Evolutionary conservation across 2,797 vertebrate genomes (phyloP), one percentile per base, ranked within the genome.

Genomic region (Staurois parvus): DNA sequence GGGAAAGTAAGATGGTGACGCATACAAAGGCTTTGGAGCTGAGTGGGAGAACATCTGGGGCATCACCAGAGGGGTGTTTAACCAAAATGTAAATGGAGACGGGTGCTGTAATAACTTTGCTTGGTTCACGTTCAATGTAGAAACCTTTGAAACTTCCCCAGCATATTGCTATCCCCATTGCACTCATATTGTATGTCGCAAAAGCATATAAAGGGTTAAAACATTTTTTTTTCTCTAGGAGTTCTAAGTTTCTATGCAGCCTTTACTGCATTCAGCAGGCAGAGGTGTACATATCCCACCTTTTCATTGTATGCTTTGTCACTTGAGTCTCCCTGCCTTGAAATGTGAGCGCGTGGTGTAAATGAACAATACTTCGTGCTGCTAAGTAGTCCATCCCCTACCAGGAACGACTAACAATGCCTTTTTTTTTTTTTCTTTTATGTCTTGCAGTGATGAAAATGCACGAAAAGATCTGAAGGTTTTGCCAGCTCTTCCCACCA

Each of bases 401-500:
- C 72, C 40, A 42, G 62, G 72, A 56, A 76, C 24, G 30, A 56
- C 19, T 15, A 83, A 84, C 82, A 37, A 76, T 68, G 28, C 8
- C 32, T 17, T 74, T 42, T n/a, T 52, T 17, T 74, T 69, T 19
- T 2, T 7, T 26, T 15, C 15, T 64, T 4, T 56, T 59, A 85
- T 87, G 89, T 79, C 79, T 89, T 88, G 80, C 73, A 99, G 98
- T 88, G 93, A 95, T 90, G 98, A 99, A 90, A 95, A 93, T 88
- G 89, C 96, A 75, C 93, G 95, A 88, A 95, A 93, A 88, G 96
- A 98, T 89, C 92, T 99, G 90, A 99, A 97, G 93, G 95, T 96
- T 0, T 94, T 99, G 62, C 96, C 97, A 0, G 93, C 95, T 73
- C 94, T 99, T 86, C 98, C 98, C 73, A 99, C 97, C 59, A 95